phyloP scores from a whole-genome alignment of 2,113 vertebrate species.

The Dolichotis patagonum region DNA sequence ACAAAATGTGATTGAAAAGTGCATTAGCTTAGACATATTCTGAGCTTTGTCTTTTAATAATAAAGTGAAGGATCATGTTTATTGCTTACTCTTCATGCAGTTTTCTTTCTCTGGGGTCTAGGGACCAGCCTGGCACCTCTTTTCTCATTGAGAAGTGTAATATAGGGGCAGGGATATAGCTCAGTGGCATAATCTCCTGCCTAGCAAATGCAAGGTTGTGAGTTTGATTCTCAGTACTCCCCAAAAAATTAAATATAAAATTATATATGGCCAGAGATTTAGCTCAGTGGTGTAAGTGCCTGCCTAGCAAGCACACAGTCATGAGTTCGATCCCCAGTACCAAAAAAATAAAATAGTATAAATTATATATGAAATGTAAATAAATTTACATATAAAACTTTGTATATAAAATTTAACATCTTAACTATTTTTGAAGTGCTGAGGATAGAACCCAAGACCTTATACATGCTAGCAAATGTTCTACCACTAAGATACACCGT shows the following conservation, averaged over 20 bases:
- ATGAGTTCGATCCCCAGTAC: too few relatives aligned
- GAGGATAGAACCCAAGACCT: background rate
- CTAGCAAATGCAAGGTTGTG: too few relatives aligned
- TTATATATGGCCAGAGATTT: background rate
- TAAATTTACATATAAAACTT: background rate
- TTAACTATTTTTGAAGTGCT: background rate
- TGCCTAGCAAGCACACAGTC: too few relatives aligned
- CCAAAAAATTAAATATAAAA: background rate
- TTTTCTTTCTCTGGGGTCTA: background rate
- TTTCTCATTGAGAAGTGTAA: background rate
- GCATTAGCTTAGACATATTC: background rate
- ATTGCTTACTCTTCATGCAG: background rate
- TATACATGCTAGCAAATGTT: background rate
- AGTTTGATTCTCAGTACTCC: too few relatives aligned
- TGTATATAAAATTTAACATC: background rate
- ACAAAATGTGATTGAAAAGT: slow-evolving; percentile 17
- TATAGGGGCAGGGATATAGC: background rate
- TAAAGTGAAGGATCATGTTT: slow-evolving; percentile 5
- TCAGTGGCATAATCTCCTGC: too few relatives aligned
- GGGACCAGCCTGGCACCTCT: background rate
- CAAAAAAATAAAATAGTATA: too few relatives aligned
- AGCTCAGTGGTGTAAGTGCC: too few relatives aligned
- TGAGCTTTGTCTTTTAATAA: slow-evolving; percentile 51
- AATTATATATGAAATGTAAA: too few relatives aligned
- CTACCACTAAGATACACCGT: background rate